Base-by-base conservation (phyloP, 1,140 invertebrate species). In the Arctopsyche grandis region DNA sequence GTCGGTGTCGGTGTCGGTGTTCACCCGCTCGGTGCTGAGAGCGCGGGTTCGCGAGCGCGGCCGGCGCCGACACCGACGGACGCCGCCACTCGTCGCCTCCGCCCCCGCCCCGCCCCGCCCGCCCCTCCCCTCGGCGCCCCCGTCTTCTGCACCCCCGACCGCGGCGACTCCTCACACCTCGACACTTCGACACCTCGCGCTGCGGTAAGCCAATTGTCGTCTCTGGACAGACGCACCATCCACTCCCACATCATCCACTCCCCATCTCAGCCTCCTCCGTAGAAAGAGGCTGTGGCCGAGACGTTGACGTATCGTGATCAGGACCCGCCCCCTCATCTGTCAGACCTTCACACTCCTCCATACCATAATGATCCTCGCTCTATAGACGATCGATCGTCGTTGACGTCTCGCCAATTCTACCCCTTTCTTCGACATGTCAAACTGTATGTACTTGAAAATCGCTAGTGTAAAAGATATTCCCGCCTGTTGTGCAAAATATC, bases 11-110 rank as follows among this genome's bases (percentile, higher is more conserved):
- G n/a, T 9, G 5, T 60, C 58, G 66, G 22, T 21, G 43, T n/a
- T n/a, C 70, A 24, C 14, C 12, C 19, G 24, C 16, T 60, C 14
- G 26, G 44, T 5, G 44, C n/a, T 12, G 70, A 46, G n/a, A 43
- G 44, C 16, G 70, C 43, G 66, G 16, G 69, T 48, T 48, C 69
- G 69, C 29, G 63, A 66, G 22, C 44, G 69, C 44, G 29, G 12
- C 69, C 69, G 69, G 44, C 69, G 29, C 38, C 29, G 43, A 12
- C 46, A 5, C 46, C 71, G 71, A n/a, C 10, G 19, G 38, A 44
- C 44, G n/a, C 12, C 22, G 19, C 44, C 14, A 1, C n/a, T 14
- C 16, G 38, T 12, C 19, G 43, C 44, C 19, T 9, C 71, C 21
- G 22, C 22, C 16, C n/a, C 46, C 43, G 5, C 14, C 0, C 12